Percentiles rank a stretch among this genome's conserved stretches.
These are phyloP conservation scores for Morphnarchus princeps DNA, from an alignment of 2,113 vertebrate species.

Conservation along the genomic window DNA sequence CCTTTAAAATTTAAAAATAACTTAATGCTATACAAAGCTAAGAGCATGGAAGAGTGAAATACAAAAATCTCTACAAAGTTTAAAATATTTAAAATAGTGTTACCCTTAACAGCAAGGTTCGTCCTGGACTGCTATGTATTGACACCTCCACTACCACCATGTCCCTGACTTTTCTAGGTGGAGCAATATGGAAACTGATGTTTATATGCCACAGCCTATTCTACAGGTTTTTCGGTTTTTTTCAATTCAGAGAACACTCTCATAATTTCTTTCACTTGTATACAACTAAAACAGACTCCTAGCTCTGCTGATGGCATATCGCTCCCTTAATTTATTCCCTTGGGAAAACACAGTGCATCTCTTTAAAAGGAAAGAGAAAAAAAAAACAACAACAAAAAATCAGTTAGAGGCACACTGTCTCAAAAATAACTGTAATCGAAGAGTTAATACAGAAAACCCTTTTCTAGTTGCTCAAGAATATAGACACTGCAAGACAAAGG, in stretches of 20 bases:
- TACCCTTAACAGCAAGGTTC: not conserved
- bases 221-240: accelerated
- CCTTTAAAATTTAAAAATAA: not conserved
- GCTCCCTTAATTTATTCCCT: not conserved
- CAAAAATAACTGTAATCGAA: not conserved
- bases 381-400: not conserved
- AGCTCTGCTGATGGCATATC: not conserved
- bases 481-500: not conserved
- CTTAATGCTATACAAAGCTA: not conserved
- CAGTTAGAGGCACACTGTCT: not conserved
- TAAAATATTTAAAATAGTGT: not conserved
- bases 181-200: not conserved
- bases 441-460: not conserved
- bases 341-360: not conserved
- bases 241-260: not conserved
- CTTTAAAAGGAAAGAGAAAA: not conserved
- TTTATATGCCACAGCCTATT: not conserved
- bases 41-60: not conserved
- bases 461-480: not conserved
- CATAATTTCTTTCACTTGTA: not conserved
- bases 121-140: not conserved
- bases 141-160: not conserved
- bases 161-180: not conserved
- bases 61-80: not conserved
- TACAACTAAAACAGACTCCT: not conserved